These are phyloP conservation scores for Silvanus unidentatus DNA, from an alignment of 2,888 invertebrate species.

Conservation along the genomic window DNA sequence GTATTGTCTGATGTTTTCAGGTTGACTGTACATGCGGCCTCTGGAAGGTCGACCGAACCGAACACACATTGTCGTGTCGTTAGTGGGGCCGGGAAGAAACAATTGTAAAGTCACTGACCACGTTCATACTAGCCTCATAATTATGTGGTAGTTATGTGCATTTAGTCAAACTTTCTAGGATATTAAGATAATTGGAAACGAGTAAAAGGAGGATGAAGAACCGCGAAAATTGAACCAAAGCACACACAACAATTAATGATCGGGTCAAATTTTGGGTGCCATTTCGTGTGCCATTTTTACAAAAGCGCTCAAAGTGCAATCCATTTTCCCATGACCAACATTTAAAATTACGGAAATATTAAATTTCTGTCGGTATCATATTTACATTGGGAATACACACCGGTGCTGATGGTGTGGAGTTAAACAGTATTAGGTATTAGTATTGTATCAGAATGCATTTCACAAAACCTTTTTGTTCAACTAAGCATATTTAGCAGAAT, in stretches of 20 bases:
- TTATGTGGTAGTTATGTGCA: too few species aligned
- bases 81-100: constrained; percentile 16
- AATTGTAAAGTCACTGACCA: constrained; percentile 33
- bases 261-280: background rate
- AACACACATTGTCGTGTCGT: constrained; percentile 22
- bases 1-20: constrained; percentile 32
- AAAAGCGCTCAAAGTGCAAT: too few species aligned
- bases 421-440: constrained; percentile 4
- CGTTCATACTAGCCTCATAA: constrained; percentile 16
- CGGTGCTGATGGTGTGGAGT: constrained; percentile 7
- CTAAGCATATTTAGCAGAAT: constrained; percentile 19
- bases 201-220: too few species aligned
- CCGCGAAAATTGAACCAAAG: too few species aligned
- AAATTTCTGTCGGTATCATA: constrained; percentile 16
- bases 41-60: constrained; percentile 43
- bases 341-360: constrained; percentile 16
- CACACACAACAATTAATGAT: too few species aligned
- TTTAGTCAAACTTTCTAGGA: too few species aligned
- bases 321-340: constrained; percentile 3
- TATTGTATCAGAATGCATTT: constrained; percentile 6
- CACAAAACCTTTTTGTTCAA: constrained; percentile 13
- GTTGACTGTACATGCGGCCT: constrained; percentile 40
- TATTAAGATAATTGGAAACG: too few species aligned
- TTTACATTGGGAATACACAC: constrained; percentile 15
- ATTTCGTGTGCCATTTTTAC: background rate